A percentile compares a stretch with the other conserved stretches of the same genome.
phyloP scores from a whole-genome alignment of 2,888 invertebrate species.

The Drosophila macrospina region DNA sequence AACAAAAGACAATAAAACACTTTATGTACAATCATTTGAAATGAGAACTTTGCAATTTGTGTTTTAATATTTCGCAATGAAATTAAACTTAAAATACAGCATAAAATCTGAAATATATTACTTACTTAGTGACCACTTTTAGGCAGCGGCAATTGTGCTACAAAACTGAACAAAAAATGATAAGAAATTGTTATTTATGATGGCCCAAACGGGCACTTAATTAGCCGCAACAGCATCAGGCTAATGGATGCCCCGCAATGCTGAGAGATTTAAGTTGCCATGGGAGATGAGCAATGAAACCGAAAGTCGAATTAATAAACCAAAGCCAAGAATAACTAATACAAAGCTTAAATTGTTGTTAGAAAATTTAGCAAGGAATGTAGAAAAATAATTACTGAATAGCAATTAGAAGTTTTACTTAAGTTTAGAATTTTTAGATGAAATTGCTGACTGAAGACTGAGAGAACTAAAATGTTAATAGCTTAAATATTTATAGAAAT shows the following conservation, averaged over 20 bases:
- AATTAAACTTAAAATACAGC: background rate
- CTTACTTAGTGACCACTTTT: slow-evolving; percentile 6
- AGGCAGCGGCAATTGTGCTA: slow-evolving; percentile 16
- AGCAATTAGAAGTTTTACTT: background rate
- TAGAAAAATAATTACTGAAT: background rate
- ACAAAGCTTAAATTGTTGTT: slow-evolving; percentile 14
- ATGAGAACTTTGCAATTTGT: no score
- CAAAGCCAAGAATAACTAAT: slow-evolving; percentile 3
- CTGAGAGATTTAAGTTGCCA: slow-evolving; percentile 41
- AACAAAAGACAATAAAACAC: background rate
- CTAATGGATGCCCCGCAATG: slow-evolving; percentile 46
- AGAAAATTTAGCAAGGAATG: slow-evolving; percentile 8
- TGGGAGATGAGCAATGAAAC: slow-evolving; percentile 21
- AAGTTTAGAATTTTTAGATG: background rate
- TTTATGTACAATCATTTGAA: no score
- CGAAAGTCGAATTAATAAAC: slow-evolving; percentile 7
- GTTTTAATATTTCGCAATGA: no score
- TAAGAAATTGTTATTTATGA: slow-evolving; percentile 62
- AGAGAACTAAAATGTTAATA: no score
- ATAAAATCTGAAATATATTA: slow-evolving; percentile 15
- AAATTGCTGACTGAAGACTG: no score
- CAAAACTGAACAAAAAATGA: slow-evolving; percentile 5
- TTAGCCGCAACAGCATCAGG: slow-evolving; percentile 54
- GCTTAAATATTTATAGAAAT: no score
- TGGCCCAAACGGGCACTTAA: slow-evolving; percentile 57